These are phyloP conservation scores for Elgaria multicarinata DNA, from an alignment of 2,113 vertebrate species.

Conservation along the genomic window DNA sequence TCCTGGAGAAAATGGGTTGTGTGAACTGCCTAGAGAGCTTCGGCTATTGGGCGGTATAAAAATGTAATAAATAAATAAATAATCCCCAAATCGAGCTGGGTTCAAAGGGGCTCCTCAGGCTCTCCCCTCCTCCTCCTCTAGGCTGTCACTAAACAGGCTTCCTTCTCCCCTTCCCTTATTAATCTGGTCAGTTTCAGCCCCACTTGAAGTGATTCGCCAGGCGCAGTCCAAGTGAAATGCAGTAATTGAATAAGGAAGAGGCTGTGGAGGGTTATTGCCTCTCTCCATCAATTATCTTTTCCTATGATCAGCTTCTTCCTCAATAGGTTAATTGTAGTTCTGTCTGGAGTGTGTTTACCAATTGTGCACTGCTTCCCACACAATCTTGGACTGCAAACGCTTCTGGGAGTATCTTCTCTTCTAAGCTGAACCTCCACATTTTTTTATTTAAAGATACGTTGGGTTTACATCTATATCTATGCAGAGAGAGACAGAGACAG, in stretches of 20 bases:
- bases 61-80: too few relatives aligned
- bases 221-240: constrained; percentile 25
- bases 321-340: constrained; percentile 35
- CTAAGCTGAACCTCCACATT: background rate
- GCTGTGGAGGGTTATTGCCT: constrained; percentile 40
- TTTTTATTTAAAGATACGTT: background rate
- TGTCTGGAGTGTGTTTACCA: background rate
- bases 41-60: too few relatives aligned
- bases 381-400: background rate
- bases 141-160: constrained; percentile 10
- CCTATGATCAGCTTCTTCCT: constrained; percentile 12
- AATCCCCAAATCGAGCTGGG: too few relatives aligned
- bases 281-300: constrained; percentile 24
- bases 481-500: background rate
- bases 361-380: background rate
- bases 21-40: too few relatives aligned
- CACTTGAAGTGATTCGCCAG: constrained; percentile 16
- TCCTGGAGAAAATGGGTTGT: constrained; percentile 29
- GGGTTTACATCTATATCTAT: too few relatives aligned
- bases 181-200: constrained; percentile 20
- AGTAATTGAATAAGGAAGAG: constrained; percentile 53
- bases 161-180: background rate
- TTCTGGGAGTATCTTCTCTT: constrained; percentile 9
- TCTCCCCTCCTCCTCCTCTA: constrained; percentile 1
- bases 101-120: background rate